Evolutionary conservation across 2,888 invertebrate genomes (phyloP).

Genomic region (Andricus curvator): DNA sequence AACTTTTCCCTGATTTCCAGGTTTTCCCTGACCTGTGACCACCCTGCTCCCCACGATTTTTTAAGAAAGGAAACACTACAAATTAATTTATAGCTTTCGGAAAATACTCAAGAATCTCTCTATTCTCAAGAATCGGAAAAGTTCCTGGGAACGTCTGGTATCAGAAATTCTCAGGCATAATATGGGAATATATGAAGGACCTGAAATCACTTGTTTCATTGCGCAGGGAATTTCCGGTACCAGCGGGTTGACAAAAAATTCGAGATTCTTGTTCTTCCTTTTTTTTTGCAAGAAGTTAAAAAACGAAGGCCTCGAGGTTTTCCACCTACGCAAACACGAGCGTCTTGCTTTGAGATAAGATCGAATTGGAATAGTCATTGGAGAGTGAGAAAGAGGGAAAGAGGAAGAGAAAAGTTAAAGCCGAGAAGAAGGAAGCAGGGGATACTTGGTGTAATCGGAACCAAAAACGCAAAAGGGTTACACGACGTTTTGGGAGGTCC

Average conservation of each 20-base stretch:
- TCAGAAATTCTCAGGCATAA: neutral
- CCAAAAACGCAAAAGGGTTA: conserved; percentile 59
- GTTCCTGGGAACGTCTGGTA: neutral
- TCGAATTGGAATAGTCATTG: conserved; percentile 22
- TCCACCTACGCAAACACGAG: conserved; percentile 44
- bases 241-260: neutral
- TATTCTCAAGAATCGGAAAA: neutral
- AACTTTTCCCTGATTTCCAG: too few species aligned
- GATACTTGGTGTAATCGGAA: conserved; percentile 49
- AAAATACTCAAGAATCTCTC: neutral
- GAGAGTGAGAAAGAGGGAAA: conserved; percentile 38
- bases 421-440: conserved; percentile 10
- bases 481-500: conserved; percentile 66
- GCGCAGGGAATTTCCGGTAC: neutral
- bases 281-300: neutral
- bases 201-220: conserved; percentile 1
- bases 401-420: conserved; percentile 32
- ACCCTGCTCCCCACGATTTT: too few species aligned
- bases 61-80: neutral
- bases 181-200: neutral
- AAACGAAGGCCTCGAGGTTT: conserved; percentile 43
- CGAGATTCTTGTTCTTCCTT: neutral
- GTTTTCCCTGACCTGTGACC: too few species aligned
- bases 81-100: neutral
- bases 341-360: conserved; percentile 40